These are phyloP conservation scores for Drosophila albomicans DNA, from an alignment of 1,140 invertebrate genomes.

Conservation along the genomic window DNA sequence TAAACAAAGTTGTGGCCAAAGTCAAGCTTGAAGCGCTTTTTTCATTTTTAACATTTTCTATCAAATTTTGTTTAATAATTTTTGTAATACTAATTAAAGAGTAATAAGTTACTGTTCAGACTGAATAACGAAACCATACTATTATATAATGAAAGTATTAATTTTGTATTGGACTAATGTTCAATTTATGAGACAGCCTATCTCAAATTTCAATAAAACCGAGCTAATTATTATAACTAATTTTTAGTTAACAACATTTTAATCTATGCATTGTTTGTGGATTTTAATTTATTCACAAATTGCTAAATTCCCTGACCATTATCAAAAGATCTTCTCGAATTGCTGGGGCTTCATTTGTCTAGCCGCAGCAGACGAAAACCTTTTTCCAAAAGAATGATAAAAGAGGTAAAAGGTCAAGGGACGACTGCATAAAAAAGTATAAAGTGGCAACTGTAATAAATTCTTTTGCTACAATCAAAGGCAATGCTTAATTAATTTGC, in stretches of 20 bases:
- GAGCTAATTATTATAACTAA: no score
- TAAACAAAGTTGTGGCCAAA: not conserved
- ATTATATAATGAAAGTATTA: no score
- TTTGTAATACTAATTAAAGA: no score
- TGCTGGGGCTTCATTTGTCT: not conserved
- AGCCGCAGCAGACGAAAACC: not conserved
- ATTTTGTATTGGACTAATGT: no score
- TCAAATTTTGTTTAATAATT: no score
- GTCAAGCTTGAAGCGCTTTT: not conserved
- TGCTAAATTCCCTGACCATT: not conserved
- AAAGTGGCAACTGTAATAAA: conserved; percentile 20
- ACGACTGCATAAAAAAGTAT: conserved; percentile 13
- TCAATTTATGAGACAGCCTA: no score
- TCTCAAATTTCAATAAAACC: no score
- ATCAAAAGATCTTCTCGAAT: not conserved
- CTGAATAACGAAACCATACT: no score
- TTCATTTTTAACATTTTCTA: not conserved
- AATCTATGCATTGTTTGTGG: no score
- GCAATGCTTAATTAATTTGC: conserved; percentile 47
- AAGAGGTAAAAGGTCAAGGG: conserved; percentile 30
- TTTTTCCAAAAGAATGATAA: conserved; percentile 1
- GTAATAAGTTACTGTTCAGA: no score
- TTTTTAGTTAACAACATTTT: no score
- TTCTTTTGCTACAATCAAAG: conserved; percentile 32
- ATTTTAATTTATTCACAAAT: not conserved